These are phyloP conservation scores for Falco novaeseelandiae DNA, from an alignment of 2,797 vertebrate genomes.

Conservation along the genomic window DNA sequence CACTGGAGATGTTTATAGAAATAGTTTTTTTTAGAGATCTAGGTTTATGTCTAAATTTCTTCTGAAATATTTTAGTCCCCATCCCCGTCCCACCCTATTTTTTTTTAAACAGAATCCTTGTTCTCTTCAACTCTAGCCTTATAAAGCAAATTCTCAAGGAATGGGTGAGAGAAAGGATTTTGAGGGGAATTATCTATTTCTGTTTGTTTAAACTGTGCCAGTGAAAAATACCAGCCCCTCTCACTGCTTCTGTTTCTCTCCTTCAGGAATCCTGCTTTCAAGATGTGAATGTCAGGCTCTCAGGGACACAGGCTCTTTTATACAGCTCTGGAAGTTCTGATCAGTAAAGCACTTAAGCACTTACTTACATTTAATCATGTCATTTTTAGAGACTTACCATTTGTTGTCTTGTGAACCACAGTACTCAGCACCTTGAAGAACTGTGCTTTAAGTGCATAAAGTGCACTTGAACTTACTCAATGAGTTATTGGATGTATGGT, in stretches of 20 bases:
- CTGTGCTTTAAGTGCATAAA: neutral
- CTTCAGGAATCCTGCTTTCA: neutral
- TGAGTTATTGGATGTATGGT: neutral
- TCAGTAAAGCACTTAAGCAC: neutral
- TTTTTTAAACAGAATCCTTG: neutral
- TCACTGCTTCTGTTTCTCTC: neutral
- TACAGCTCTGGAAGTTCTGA: neutral
- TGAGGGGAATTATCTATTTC: neutral
- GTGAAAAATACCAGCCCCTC: neutral
- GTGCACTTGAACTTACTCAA: conserved; percentile 1
- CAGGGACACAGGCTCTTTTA: neutral
- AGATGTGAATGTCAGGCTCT: neutral
- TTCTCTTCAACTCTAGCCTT: neutral
- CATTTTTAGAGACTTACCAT: neutral
- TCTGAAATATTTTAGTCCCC: neutral
- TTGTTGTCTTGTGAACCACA: neutral
- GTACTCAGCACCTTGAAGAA: neutral
- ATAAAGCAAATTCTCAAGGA: neutral
- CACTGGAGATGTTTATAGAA: neutral
- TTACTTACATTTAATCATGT: conserved; percentile 3
- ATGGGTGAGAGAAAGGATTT: neutral
- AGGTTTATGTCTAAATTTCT: neutral
- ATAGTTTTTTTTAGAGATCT: neutral
- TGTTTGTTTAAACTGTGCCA: neutral
- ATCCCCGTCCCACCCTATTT: too few species aligned